A percentile compares a stretch with the other conserved stretches of the same genome.
Evolutionary conservation across 2,888 invertebrate genomes (phyloP).

Genomic region (Lithosia quadra): DNA sequence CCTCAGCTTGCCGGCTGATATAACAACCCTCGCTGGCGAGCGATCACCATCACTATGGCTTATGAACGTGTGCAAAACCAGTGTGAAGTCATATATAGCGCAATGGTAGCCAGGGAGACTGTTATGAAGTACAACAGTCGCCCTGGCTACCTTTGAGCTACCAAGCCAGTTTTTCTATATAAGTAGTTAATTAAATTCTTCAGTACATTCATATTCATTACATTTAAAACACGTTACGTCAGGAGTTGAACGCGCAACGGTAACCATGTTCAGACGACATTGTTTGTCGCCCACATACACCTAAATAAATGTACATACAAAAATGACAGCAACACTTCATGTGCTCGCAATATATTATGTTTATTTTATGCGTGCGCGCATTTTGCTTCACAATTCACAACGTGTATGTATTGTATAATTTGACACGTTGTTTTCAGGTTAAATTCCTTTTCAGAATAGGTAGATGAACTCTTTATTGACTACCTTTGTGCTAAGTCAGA

Average conservation of each 20-base stretch:
- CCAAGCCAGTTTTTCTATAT: neutral
- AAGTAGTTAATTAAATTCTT: neutral
- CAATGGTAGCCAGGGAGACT: too few relatives aligned
- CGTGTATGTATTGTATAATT: slow-evolving; percentile 12
- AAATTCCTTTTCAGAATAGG: slow-evolving; percentile 3
- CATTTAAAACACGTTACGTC: neutral
- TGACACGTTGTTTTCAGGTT: neutral
- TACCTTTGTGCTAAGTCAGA: too few relatives aligned
- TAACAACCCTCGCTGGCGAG: too few relatives aligned
- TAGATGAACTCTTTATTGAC: neutral
- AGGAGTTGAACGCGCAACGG: neutral
- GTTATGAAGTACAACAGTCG: too few relatives aligned
- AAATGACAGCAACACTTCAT: slow-evolving; percentile 32
- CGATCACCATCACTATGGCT: too few relatives aligned
- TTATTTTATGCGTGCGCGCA: slow-evolving; percentile 36
- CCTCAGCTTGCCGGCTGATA: too few relatives aligned
- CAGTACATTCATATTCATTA: neutral
- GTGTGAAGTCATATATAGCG: too few relatives aligned
- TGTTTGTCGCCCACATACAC: slow-evolving; percentile 26
- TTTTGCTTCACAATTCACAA: slow-evolving; percentile 23
- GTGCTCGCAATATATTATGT: slow-evolving; percentile 39
- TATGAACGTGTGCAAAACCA: too few relatives aligned
- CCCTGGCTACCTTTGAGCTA: neutral
- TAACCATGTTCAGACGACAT: slow-evolving; percentile 14
- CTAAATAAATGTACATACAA: slow-evolving; percentile 33